Percentiles rank a stretch among this genome's conserved stretches.
phyloP scores from a whole-genome alignment of 2,888 invertebrate species.

The Octodonta nipae region DNA sequence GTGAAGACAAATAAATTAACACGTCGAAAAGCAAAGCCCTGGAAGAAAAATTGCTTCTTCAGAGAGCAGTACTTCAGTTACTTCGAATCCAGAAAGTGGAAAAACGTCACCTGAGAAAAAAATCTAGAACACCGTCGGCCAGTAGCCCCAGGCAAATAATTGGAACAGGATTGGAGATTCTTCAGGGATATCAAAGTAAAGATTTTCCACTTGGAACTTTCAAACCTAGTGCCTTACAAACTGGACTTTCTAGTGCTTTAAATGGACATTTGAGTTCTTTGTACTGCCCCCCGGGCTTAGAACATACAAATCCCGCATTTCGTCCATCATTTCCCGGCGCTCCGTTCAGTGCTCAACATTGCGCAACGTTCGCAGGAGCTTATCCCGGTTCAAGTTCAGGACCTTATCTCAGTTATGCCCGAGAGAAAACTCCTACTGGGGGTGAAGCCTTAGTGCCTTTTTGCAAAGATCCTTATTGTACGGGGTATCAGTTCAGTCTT shows the following conservation, averaged over 20 bases:
- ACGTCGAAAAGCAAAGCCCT: conserved; percentile 36
- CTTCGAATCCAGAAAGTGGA: conserved; percentile 40
- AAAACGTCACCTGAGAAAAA: conserved; percentile 43
- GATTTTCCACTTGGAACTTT: conserved; percentile 54
- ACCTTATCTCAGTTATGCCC: conserved; percentile 78
- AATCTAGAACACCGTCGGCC: conserved; percentile 48
- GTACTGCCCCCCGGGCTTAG: conserved; percentile 73
- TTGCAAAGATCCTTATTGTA: conserved; percentile 92
- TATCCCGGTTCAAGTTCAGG: conserved; percentile 51
- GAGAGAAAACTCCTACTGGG: conserved; percentile 83
- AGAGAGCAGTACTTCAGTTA: conserved; percentile 33
- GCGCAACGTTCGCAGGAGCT: conserved; percentile 52
- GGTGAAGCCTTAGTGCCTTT: conserved; percentile 82
- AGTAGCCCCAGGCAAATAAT: conserved; percentile 60
- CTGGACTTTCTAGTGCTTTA: conserved; percentile 35
- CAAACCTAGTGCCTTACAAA: conserved; percentile 49
- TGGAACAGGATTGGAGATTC: conserved; percentile 66
- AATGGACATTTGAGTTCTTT: conserved; percentile 42
- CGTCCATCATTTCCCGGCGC: conserved; percentile 72
- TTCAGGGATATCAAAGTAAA: conserved; percentile 61
- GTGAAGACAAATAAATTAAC: conserved; percentile 45
- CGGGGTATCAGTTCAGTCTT: conserved; percentile 82
- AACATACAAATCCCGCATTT: conserved; percentile 71
- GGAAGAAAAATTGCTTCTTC: conserved; percentile 54
- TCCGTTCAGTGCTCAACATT: conserved; percentile 61